A percentile compares a stretch with the other conserved stretches of the same genome.
phyloP scores from a whole-genome alignment of 1,140 invertebrate species.

The Yoshiicerus persimilis region DNA sequence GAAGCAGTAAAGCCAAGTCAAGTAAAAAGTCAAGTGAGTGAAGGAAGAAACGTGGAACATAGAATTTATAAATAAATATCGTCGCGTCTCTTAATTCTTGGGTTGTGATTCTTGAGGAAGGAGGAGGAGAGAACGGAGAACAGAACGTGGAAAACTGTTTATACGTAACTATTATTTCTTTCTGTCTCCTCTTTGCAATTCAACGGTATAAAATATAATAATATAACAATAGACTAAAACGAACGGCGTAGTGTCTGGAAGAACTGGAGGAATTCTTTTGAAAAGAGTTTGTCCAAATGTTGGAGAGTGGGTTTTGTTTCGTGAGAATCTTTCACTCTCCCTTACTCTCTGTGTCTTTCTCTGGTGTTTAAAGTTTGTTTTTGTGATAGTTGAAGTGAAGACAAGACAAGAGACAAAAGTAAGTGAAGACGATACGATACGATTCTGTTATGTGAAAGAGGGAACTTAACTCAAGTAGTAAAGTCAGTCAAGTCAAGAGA shows the following conservation, averaged over 20 bases:
- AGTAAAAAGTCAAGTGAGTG: background rate
- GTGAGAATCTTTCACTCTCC: background rate
- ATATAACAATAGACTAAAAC: background rate
- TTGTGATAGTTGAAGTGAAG: background rate
- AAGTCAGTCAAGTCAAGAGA: background rate
- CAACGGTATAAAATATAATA: background rate
- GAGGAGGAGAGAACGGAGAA: background rate
- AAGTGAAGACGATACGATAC: background rate
- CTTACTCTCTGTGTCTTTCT: background rate
- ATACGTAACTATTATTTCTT: background rate
- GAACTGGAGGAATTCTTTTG: background rate
- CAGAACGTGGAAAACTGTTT: background rate
- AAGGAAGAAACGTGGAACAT: background rate
- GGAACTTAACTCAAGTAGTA: background rate
- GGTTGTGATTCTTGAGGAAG: background rate
- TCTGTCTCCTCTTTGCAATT: background rate
- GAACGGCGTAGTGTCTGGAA: background rate
- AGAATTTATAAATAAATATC: background rate
- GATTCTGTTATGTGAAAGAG: background rate
- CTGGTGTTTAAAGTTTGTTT: background rate
- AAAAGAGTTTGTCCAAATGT: background rate
- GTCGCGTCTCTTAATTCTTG: background rate
- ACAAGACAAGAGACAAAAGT: background rate
- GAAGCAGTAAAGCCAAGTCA: background rate
- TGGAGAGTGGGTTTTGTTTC: background rate